Conservation (phyloP, 2,888 invertebrate species). For the Eilema caniola region DNA sequence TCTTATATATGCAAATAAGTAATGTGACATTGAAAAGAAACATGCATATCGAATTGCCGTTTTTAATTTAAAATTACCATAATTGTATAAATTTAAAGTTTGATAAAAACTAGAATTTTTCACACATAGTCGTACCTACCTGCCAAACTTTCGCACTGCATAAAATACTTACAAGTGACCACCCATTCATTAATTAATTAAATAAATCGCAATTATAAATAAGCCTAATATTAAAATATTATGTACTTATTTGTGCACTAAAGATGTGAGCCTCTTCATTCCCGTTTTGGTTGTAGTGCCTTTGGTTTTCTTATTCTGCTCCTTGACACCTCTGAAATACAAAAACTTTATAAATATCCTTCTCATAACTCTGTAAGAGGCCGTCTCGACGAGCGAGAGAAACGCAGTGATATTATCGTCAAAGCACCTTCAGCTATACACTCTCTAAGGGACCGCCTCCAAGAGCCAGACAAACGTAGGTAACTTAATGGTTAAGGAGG, state of each 20-base stretch:
- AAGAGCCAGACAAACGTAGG: too few relatives aligned
- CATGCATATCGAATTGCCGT: slow-evolving; percentile 34
- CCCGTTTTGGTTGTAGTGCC: slow-evolving; percentile 74
- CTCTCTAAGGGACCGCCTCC: too few relatives aligned
- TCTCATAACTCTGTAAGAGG: neutral
- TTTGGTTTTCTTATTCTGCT: slow-evolving; percentile 83
- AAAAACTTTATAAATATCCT: slow-evolving; percentile 7
- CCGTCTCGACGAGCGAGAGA: too few relatives aligned
- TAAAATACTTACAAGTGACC: slow-evolving; percentile 35
- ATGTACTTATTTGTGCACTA: slow-evolving; percentile 79
- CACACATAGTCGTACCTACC: neutral
- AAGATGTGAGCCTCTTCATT: slow-evolving; percentile 77
- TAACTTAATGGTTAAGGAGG: too few relatives aligned
- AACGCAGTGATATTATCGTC: too few relatives aligned
- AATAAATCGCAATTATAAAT: slow-evolving; percentile 50
- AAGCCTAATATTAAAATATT: slow-evolving; percentile 52
- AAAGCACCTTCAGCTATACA: too few relatives aligned
- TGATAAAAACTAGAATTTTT: neutral
- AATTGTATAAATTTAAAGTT: slow-evolving; percentile 4
- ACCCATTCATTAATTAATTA: slow-evolving; percentile 44
- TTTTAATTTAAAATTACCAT: slow-evolving; percentile 10
- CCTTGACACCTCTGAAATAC: slow-evolving; percentile 80
- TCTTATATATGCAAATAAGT: slow-evolving; percentile 19
- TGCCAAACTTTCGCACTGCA: slow-evolving; percentile 4
- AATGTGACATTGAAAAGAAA: slow-evolving; percentile 26